Evolutionary conservation across 2,888 invertebrate species (phyloP).

Genomic region (Nomada ferruginata): DNA sequence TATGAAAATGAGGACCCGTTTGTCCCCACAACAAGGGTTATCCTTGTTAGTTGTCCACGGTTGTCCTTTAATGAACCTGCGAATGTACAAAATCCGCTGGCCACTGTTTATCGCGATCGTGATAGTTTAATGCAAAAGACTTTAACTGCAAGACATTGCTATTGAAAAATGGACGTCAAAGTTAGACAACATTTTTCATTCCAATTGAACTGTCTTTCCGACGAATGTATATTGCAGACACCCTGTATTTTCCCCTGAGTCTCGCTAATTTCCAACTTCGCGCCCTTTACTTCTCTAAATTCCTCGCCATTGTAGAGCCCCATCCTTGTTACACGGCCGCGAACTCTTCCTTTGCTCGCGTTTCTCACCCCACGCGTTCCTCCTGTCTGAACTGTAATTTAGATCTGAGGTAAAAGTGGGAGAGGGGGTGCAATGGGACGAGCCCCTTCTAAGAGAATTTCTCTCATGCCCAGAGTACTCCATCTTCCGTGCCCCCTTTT

Average conservation of each 20-base stretch:
- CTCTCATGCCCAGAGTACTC: conserved; percentile 34
- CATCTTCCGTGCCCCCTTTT: conserved; percentile 46
- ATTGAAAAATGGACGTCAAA: too few species aligned
- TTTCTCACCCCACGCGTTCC: conserved; percentile 37
- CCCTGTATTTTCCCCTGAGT: conserved; percentile 4
- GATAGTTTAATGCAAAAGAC: too few species aligned
- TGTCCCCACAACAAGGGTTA: too few species aligned
- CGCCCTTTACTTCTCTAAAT: conserved; percentile 21
- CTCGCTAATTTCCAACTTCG: conserved; percentile 72
- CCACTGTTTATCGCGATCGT: too few species aligned
- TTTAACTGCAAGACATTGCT: too few species aligned
- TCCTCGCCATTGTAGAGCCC: conserved; percentile 1
- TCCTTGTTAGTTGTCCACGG: too few species aligned
- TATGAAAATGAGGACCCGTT: too few species aligned
- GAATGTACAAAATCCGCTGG: too few species aligned
- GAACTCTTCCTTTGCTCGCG: conserved; percentile 10
- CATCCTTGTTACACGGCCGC: not conserved
- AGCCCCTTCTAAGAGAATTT: conserved; percentile 32
- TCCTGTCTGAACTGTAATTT: conserved; percentile 65
- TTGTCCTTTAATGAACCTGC: too few species aligned
- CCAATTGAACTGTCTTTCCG: too few species aligned
- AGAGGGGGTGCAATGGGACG: not conserved
- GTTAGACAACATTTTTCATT: too few species aligned
- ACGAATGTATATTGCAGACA: too few species aligned
- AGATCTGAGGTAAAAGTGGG: conserved; percentile 60